Percentiles rank a stretch among this genome's conserved stretches.
Conservation (phyloP, 2,888 invertebrate species). For the Pyralis farinalis region DNA sequence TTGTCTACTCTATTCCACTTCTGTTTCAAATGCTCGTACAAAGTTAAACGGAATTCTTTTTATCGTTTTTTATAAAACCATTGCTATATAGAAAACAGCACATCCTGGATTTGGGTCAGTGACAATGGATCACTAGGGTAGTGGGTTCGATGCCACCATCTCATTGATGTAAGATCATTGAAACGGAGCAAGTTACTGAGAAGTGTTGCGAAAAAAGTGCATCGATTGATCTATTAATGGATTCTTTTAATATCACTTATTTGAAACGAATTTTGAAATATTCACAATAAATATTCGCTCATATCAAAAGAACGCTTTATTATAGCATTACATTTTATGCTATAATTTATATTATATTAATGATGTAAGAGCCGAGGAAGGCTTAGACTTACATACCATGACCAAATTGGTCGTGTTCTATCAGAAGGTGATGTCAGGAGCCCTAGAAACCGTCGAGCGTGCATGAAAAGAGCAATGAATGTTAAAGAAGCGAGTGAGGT, state of each 20-base stretch:
- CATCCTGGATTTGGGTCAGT: slow-evolving; percentile 74
- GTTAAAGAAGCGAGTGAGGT: too few species aligned
- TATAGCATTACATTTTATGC: too few species aligned
- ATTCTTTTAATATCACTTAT: slow-evolving; percentile 2
- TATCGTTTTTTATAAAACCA: slow-evolving; percentile 38
- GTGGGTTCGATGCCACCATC: slow-evolving; percentile 9
- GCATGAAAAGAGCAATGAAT: too few species aligned
- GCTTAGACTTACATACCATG: too few species aligned
- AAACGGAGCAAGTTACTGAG: slow-evolving; percentile 11
- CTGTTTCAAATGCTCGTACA: slow-evolving; percentile 29
- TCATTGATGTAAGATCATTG: slow-evolving; percentile 1
- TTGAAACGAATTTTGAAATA: background rate
- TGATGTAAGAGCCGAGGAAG: too few species aligned
- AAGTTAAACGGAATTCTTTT: slow-evolving; percentile 67
- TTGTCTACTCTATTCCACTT: slow-evolving; percentile 29
- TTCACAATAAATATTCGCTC: too few species aligned
- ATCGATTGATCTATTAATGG: slow-evolving; percentile 15
- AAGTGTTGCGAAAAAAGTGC: slow-evolving; percentile 20
- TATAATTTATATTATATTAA: too few species aligned
- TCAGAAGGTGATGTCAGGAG: too few species aligned
- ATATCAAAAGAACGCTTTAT: too few species aligned
- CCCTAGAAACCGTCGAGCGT: too few species aligned
- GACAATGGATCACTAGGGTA: slow-evolving; percentile 42
- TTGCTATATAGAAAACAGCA: slow-evolving; percentile 42
- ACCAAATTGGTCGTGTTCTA: too few species aligned